phyloP scores from a whole-genome alignment of 2,797 vertebrate genomes.

The Saxicola maurus region DNA sequence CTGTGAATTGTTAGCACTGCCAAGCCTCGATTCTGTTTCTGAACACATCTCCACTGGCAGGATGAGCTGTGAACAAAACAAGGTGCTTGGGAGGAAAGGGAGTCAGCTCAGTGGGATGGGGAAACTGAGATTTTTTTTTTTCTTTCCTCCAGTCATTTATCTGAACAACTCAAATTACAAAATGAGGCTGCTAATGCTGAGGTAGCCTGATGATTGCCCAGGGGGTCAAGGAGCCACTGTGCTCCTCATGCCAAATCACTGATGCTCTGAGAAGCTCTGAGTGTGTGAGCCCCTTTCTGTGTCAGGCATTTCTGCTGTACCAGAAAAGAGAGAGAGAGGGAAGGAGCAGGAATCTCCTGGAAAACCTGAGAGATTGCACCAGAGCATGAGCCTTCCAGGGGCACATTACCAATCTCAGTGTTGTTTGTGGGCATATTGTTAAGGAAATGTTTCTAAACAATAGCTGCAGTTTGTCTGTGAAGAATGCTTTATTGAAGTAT shows the following conservation, averaged over 20 bases:
- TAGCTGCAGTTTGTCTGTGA: neutral
- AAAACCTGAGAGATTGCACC: neutral
- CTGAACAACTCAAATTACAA: neutral
- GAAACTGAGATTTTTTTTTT: neutral
- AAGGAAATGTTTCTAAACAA: neutral
- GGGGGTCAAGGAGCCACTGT: neutral
- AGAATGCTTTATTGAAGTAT: neutral
- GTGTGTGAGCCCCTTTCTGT: neutral
- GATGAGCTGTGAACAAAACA: neutral
- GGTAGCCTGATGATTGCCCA: neutral
- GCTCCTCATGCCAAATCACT: neutral
- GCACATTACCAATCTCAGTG: neutral
- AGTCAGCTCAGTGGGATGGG: neutral
- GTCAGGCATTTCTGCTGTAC: neutral
- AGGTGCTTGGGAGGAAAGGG: neutral
- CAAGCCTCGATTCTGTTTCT: neutral
- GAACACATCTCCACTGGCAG: neutral
- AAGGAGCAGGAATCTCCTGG: neutral
- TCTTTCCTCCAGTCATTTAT: neutral
- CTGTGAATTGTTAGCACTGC: neutral
- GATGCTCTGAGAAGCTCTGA: neutral
- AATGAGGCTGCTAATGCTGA: neutral
- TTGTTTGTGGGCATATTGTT: neutral
- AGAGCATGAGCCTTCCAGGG: neutral
- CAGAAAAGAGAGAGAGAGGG: neutral